A percentile compares a stretch with the other conserved stretches of the same genome.
phyloP scores from a whole-genome alignment of 1,140 invertebrate genomes.

The Procambarus clarkii region DNA sequence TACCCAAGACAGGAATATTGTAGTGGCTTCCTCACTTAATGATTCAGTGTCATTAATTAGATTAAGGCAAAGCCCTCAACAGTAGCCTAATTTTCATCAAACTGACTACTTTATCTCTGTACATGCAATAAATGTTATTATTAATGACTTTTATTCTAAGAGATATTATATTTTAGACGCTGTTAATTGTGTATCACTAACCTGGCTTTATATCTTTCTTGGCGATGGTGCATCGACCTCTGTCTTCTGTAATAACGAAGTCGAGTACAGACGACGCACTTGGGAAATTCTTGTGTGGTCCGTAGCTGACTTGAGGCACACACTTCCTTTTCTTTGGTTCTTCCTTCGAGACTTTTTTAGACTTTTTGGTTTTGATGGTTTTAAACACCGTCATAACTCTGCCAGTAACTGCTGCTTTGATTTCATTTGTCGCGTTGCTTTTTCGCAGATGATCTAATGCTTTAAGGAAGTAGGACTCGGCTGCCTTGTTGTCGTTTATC shows the following conservation, averaged over 20 bases:
- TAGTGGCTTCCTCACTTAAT: neutral
- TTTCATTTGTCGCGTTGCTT: constrained; percentile 42
- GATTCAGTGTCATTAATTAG: too few species aligned
- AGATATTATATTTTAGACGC: too few species aligned
- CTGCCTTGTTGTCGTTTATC: constrained; percentile 42
- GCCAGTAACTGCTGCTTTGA: constrained; percentile 42
- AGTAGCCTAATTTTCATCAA: too few species aligned
- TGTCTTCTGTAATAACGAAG: constrained; percentile 43
- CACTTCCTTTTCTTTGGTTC: neutral
- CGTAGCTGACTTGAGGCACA: constrained; percentile 54
- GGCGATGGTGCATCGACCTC: constrained; percentile 65
- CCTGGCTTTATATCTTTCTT: constrained; percentile 70
- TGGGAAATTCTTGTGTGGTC: constrained; percentile 41
- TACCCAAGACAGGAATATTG: neutral
- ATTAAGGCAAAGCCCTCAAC: too few species aligned
- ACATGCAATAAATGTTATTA: too few species aligned
- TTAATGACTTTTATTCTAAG: too few species aligned
- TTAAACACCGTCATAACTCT: constrained; percentile 62
- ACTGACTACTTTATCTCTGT: too few species aligned
- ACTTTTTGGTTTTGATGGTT: constrained; percentile 61
- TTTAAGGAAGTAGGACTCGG: constrained; percentile 52
- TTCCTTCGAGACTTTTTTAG: constrained; percentile 14
- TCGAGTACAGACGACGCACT: constrained; percentile 56
- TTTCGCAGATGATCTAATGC: constrained; percentile 60
- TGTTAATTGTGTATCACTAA: neutral